A percentile compares a stretch with the other conserved stretches of the same genome.
Conservation (phyloP, 1,140 invertebrate species). For the Zeugodacus cucurbitae region DNA sequence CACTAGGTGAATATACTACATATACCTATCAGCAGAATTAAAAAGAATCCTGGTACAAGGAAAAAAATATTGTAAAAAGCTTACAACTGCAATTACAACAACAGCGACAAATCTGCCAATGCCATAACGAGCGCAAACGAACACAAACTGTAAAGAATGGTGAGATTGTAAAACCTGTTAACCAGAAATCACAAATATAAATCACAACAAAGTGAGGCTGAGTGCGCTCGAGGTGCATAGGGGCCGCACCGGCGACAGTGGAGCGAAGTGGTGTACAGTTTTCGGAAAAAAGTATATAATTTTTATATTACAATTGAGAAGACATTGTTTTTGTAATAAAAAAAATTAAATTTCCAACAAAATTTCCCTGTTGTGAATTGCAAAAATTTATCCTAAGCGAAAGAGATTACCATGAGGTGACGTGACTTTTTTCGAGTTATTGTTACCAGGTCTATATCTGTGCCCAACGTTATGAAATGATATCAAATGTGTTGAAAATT, state of each 20-base stretch:
- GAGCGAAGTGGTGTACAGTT: not conserved
- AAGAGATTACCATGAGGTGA: too few species aligned
- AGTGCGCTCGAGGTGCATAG: not conserved
- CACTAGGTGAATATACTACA: conserved; percentile 21
- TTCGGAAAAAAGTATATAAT: not conserved
- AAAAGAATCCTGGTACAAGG: not conserved
- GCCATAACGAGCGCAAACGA: not conserved
- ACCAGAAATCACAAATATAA: conserved; percentile 31
- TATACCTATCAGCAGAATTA: not conserved
- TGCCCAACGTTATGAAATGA: too few species aligned
- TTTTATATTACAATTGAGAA: too few species aligned
- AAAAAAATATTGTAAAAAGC: not conserved
- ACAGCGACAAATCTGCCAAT: conserved; percentile 28
- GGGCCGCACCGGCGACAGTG: not conserved
- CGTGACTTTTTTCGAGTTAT: too few species aligned
- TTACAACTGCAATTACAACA: conserved; percentile 17
- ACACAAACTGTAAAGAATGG: conserved; percentile 11
- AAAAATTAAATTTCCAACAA: too few species aligned
- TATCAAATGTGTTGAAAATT: too few species aligned
- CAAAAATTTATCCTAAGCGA: too few species aligned
- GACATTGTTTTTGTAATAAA: too few species aligned
- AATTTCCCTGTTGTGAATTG: too few species aligned
- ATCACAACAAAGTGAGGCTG: not conserved
- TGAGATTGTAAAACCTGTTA: conserved; percentile 32
- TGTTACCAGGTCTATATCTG: too few species aligned